These are phyloP conservation scores for Aramus guarauna DNA, from an alignment of 2,113 vertebrate species.

Conservation along the genomic window DNA sequence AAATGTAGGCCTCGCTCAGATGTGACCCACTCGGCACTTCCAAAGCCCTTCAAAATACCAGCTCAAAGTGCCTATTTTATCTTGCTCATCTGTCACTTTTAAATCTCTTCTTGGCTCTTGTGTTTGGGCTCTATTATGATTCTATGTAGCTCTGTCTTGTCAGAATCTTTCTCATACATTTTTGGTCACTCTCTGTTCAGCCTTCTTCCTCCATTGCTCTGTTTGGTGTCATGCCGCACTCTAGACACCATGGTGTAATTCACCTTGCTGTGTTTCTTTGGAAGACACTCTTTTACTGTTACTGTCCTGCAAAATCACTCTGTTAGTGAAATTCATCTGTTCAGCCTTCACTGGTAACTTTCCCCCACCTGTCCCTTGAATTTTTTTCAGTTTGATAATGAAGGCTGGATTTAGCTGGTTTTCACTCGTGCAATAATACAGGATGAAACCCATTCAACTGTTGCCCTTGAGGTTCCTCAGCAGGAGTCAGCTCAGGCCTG, in stretches of 20 bases:
- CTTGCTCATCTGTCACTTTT: neutral
- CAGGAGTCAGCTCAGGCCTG: neutral
- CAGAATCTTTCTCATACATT: neutral
- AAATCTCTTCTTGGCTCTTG: neutral
- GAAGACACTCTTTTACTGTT: neutral
- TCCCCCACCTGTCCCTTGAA: neutral
- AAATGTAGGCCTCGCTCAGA: neutral
- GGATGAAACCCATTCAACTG: neutral
- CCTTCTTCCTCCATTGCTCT: neutral
- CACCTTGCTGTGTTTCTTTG: neutral
- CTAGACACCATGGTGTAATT: neutral
- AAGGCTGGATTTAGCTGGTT: neutral
- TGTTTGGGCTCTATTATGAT: neutral
- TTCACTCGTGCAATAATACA: neutral
- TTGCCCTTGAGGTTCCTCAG: neutral
- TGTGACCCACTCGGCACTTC: rapidly evolving
- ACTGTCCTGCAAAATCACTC: neutral
- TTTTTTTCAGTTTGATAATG: neutral
- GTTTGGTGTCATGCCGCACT: rapidly evolving
- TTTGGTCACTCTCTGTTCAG: neutral
- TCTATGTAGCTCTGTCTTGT: neutral
- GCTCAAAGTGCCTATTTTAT: neutral
- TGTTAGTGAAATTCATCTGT: neutral
- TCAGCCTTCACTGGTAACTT: neutral
- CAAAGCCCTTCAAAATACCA: neutral